Evolutionary conservation across 2,888 invertebrate species (phyloP), one percentile per base, ranked within the genome.

Genomic region (Tetheella fluctuosa): DNA sequence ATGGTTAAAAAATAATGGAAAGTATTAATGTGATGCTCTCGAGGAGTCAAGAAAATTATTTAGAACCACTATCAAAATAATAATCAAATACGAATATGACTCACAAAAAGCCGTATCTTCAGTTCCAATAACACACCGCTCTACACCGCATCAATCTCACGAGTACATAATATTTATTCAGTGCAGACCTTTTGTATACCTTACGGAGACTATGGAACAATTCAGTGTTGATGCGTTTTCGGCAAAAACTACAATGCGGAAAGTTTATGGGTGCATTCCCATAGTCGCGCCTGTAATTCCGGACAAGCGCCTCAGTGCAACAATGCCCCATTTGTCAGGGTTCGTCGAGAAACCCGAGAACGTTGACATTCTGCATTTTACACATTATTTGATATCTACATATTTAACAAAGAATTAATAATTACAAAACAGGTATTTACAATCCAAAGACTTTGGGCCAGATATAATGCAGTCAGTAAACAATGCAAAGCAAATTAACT

Each of bases 251-350:
- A 86, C 85, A 84, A 83, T 81, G 85, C 83, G 84, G 81, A 86
- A 85, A 83, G 72, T 86, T 88, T 88, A 87, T 85, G 85, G 76
- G 85, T 84, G 82, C 88, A 87, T 89, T 88, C 84, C 83, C 81
- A 80, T 81, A 83, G 80, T 74, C 75, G 73, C 74, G 77, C 76
- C 77, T 77, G 76, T 77, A 73, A 67, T 73, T 78, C 76, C 74
- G 76, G 71, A 64, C 66, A 69, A 59, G 64, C 63, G 60, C 28
- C 63, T 54, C 72, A 69, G 63, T 73, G 73, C 80, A 83, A 91
- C 90, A 91, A 91, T 90, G 75, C 81, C 78, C 88, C 90, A 85
- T 91, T 90, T 85, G 89, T 89, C 84, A 88, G 84, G 88, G 88
- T 86, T 89, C 87, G 86, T 76, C 83, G 84, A 81, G 80, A 84